These are phyloP conservation scores for Gnathochromis pfefferi DNA, from an alignment of 2,113 vertebrate genomes.

Conservation along the genomic window DNA sequence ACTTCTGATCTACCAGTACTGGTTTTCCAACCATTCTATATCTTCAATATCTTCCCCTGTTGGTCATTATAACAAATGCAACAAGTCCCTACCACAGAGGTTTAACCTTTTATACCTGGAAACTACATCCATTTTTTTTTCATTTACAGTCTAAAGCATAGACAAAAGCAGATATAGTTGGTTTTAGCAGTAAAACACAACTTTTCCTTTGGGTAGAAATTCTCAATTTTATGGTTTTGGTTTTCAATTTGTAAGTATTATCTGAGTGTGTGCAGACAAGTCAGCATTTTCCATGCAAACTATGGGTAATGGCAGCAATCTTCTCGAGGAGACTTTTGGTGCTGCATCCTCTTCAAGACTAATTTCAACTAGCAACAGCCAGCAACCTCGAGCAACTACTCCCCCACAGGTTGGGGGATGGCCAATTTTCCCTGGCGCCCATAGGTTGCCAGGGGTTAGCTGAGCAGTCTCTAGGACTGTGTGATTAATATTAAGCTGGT, in stretches of 20 bases:
- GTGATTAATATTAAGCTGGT: background rate
- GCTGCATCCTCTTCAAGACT: background rate
- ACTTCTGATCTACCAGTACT: background rate
- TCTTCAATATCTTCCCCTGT: background rate
- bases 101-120: background rate
- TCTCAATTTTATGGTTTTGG: fast-evolving
- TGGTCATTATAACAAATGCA: background rate
- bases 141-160: background rate
- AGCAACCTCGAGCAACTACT: background rate
- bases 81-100: background rate
- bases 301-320: background rate
- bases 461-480: background rate
- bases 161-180: background rate
- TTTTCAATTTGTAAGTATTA: background rate
- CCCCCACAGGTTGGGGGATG: background rate
- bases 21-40: fast-evolving
- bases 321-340: fast-evolving
- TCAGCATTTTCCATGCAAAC: background rate
- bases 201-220: background rate
- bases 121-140: background rate
- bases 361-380: background rate
- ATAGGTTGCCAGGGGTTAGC: background rate
- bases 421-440: background rate
- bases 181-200: background rate
- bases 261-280: background rate